These are phyloP conservation scores for Acropternis orthonyx DNA, from an alignment of 2,797 vertebrate species.

Conservation along the genomic window DNA sequence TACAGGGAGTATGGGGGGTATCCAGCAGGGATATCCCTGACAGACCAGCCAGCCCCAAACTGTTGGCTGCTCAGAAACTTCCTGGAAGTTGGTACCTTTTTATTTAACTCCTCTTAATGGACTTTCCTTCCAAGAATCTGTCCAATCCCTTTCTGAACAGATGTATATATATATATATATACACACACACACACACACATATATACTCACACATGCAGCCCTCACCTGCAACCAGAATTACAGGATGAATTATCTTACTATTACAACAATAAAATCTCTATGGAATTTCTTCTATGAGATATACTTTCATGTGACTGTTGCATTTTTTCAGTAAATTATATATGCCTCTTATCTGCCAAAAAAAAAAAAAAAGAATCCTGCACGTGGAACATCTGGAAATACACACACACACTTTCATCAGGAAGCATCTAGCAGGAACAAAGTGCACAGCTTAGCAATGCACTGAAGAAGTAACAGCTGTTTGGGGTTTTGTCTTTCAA, in stretches of 20 bases:
- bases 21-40: neutral
- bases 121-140: neutral
- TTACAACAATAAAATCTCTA: slow-evolving; percentile 85
- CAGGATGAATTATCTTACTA: slow-evolving; percentile 83
- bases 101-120: neutral
- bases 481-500: neutral
- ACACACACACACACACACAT: too few relatives aligned
- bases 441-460: neutral
- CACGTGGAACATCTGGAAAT: neutral
- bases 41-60: accelerated
- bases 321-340: slow-evolving; percentile 77
- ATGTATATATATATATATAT: slow-evolving; percentile 24
- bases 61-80: neutral
- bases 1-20: neutral
- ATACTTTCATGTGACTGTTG: slow-evolving; percentile 79
- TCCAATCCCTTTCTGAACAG: neutral
- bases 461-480: neutral
- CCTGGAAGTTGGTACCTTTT: neutral
- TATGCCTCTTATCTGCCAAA: slow-evolving; percentile 69
- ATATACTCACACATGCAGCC: slow-evolving; percentile 72
- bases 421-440: neutral
- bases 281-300: slow-evolving; percentile 85
- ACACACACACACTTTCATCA: neutral
- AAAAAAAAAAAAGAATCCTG: neutral
- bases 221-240: slow-evolving; percentile 87